A percentile compares a stretch with the other conserved stretches of the same genome.
These are phyloP conservation scores for Acanthopleura granulata DNA, from an alignment of 2,888 invertebrate genomes.

Conservation along the genomic window DNA sequence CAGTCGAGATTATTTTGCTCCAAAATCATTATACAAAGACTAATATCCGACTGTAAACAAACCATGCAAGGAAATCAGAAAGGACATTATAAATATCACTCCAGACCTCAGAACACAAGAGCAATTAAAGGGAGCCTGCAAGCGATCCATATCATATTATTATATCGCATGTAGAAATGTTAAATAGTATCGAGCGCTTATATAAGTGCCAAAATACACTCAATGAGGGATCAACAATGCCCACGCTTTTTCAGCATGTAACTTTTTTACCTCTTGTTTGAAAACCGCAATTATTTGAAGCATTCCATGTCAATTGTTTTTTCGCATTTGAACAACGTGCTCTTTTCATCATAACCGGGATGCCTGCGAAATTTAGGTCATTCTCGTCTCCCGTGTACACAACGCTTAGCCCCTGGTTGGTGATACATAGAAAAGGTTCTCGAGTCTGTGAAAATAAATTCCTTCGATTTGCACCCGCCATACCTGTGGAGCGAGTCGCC, in stretches of 20 bases:
- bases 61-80: not conserved
- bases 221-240: no score
- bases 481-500: not conserved
- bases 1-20: not conserved
- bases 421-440: not conserved
- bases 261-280: no score
- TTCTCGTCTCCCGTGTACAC: not conserved
- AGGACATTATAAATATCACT: not conserved
- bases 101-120: no score
- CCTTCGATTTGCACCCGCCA: not conserved
- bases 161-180: no score
- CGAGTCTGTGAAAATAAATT: not conserved
- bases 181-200: no score
- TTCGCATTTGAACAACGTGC: not conserved
- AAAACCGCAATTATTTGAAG: not conserved
- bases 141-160: no score
- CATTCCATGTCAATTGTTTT: slow-evolving; percentile 1
- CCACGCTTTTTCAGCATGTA: no score
- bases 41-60: slow-evolving; percentile 2
- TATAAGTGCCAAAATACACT: no score
- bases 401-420: not conserved
- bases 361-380: not conserved
- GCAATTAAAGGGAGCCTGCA: no score
- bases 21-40: slow-evolving; percentile 1
- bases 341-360: not conserved